Evolutionary conservation across 2,888 invertebrate species (phyloP).

Genomic region (Fragum sueziense): DNA sequence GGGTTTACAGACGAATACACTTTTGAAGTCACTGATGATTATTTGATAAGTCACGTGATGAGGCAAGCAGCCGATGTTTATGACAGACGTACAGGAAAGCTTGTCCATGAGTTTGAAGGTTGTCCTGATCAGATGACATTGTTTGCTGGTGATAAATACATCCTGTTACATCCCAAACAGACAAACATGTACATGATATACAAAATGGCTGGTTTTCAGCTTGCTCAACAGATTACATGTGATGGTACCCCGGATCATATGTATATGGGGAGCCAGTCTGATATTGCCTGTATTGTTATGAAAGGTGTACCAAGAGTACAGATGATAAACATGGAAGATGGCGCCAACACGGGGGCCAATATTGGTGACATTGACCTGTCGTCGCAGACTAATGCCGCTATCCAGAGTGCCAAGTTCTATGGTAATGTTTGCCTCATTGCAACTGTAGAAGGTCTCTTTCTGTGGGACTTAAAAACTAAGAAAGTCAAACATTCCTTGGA

Average conservation of each 20-base stretch:
- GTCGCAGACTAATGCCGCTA: slow-evolving; percentile 14
- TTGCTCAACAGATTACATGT: slow-evolving; percentile 49
- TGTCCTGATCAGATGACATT: slow-evolving; percentile 55
- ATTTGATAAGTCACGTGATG: slow-evolving; percentile 50
- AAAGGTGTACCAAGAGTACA: slow-evolving; percentile 39
- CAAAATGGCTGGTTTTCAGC: slow-evolving; percentile 45
- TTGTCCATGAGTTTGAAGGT: slow-evolving; percentile 59
- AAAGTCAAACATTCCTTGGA: slow-evolving; percentile 45
- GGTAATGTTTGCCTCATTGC: slow-evolving; percentile 51
- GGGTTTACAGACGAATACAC: slow-evolving; percentile 66
- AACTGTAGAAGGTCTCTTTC: slow-evolving; percentile 54
- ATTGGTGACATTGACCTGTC: slow-evolving; percentile 33
- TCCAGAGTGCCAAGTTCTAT: slow-evolving; percentile 41
- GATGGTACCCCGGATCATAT: slow-evolving; percentile 39
- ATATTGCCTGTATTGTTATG: slow-evolving; percentile 44
- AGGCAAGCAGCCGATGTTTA: slow-evolving; percentile 61
- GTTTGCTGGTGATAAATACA: slow-evolving; percentile 48
- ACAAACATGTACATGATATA: slow-evolving; percentile 56
- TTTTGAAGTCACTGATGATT: slow-evolving; percentile 54
- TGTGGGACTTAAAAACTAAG: slow-evolving; percentile 57
- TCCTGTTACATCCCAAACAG: slow-evolving; percentile 59
- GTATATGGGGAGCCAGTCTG: slow-evolving; percentile 22
- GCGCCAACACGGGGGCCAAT: slow-evolving; percentile 47
- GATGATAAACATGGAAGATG: slow-evolving; percentile 47
- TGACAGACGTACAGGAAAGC: slow-evolving; percentile 55